Base-by-base conservation (phyloP, 2,113 vertebrate species). In the Thermophis baileyi region DNA sequence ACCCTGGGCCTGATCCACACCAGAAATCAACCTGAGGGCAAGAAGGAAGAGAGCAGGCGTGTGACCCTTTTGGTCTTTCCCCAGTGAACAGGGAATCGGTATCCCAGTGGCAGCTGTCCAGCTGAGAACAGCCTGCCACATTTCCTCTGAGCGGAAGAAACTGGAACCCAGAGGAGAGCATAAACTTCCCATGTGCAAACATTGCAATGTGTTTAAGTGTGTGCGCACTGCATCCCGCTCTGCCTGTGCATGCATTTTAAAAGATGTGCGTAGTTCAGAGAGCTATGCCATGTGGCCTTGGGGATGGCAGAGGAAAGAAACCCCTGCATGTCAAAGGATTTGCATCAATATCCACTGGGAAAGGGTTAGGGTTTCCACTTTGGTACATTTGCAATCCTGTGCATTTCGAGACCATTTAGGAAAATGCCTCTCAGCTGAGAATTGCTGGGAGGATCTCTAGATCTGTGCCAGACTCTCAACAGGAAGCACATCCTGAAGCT, bases 71-170 rank as follows among this genome's bases (percentile, higher is more conserved):
- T 0, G 4, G 30, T 35, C 63, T 35, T 35, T 6, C 63, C n/a
- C 63, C n/a, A 6, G 51, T 91, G 93, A 93, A 89, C 85, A 87
- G 69, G 90, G 87, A 91, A 91, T 91, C 53, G 69, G 46, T 0
- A 87, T 50, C 69, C 24, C 25, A 18, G 53, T 35, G 54, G 87
- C 90, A 91, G 93, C 90, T 89, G 87, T 85, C 60, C 69, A 16
- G 87, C 90, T 89, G 30, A 69, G 90, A 63, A 51, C 24, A 6
- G n/a, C 35, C 69, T 87, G 93, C 89, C 74, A 60, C 69, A 24
- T 85, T 89, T 91, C 87, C 90, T 93, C 89, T 93, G 93, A 91
- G 87, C 47, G 25, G 87, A 5, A 6, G 53, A 89, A 81, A 91
- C 49, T n/a, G 44, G 9, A 53, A 60, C 20, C 85, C 89, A 11